These are phyloP conservation scores for Rhombomys opimus DNA, from an alignment of 2,113 vertebrate species.

Conservation along the genomic window DNA sequence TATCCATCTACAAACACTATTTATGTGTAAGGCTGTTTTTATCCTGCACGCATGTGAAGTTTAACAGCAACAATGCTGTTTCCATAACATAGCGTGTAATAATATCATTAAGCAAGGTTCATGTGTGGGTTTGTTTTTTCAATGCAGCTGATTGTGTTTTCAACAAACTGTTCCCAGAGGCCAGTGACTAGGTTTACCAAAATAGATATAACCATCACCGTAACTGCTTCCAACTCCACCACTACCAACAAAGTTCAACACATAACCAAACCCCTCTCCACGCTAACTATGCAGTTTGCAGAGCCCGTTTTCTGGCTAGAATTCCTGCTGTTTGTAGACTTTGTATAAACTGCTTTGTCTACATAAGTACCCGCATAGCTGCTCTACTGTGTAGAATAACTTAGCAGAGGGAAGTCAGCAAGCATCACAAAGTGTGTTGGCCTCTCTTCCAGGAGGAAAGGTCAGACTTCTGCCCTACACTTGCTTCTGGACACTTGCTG, in stretches of 20 bases:
- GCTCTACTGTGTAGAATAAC: neutral
- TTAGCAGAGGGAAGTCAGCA: neutral
- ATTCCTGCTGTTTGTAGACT: neutral
- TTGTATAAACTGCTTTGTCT: neutral
- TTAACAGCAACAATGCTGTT: conserved; percentile 30
- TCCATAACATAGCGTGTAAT: conserved; percentile 26
- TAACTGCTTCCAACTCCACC: neutral
- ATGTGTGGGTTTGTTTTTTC: conserved; percentile 2
- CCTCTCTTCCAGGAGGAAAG: too few species aligned
- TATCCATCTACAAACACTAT: neutral
- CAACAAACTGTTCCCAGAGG: conserved; percentile 51
- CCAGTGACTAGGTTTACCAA: conserved; percentile 48
- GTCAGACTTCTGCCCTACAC: neutral
- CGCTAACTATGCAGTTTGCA: neutral
- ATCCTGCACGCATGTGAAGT: neutral
- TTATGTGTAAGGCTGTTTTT: neutral
- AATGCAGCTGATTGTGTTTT: conserved; percentile 26
- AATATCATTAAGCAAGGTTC: conserved; percentile 3
- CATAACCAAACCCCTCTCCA: neutral
- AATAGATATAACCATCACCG: conserved; percentile 3
- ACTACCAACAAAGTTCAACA: conserved; percentile 18
- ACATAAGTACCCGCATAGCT: neutral
- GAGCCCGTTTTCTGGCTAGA: neutral
- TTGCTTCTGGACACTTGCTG: neutral
- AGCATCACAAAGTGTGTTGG: neutral